phyloP scores from a whole-genome alignment of 1,140 invertebrate species.

The Hypsibius dujardini region DNA sequence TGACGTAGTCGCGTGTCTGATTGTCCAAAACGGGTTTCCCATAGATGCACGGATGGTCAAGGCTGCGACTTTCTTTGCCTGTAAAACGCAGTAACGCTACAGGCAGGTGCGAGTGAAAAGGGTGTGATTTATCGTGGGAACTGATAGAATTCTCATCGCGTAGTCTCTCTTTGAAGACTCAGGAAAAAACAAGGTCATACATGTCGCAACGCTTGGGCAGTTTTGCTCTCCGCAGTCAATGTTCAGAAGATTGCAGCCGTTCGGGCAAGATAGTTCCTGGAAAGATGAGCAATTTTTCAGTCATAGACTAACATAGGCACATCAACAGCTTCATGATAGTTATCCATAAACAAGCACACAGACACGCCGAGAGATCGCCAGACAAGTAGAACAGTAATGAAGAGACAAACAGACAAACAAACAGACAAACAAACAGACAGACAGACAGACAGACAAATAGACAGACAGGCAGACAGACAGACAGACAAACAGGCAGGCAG shows the following conservation, averaged over 20 bases:
- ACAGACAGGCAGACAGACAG: too few relatives aligned
- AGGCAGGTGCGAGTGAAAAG: too few relatives aligned
- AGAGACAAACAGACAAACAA: too few relatives aligned
- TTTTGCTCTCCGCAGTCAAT: background rate
- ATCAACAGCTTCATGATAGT: background rate
- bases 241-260: conserved; percentile 10
- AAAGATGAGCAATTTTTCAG: background rate
- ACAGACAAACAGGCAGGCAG: too few relatives aligned
- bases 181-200: conserved; percentile 1
- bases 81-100: background rate
- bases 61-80: conserved; percentile 11
- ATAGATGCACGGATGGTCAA: conserved; percentile 14
- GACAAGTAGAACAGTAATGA: too few relatives aligned
- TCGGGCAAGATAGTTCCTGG: background rate
- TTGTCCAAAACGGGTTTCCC: background rate
- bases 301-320: background rate
- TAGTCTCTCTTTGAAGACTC: too few relatives aligned
- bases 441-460: too few relatives aligned
- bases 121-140: too few relatives aligned
- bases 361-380: too few relatives aligned
- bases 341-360: too few relatives aligned
- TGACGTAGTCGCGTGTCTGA: background rate
- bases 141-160: too few relatives aligned
- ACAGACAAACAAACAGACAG: too few relatives aligned
- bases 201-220: conserved; percentile 1